Percentiles rank a stretch among this genome's conserved stretches.
phyloP scores from a whole-genome alignment of 2,888 invertebrate species.

The Stegophylla sp. region DNA sequence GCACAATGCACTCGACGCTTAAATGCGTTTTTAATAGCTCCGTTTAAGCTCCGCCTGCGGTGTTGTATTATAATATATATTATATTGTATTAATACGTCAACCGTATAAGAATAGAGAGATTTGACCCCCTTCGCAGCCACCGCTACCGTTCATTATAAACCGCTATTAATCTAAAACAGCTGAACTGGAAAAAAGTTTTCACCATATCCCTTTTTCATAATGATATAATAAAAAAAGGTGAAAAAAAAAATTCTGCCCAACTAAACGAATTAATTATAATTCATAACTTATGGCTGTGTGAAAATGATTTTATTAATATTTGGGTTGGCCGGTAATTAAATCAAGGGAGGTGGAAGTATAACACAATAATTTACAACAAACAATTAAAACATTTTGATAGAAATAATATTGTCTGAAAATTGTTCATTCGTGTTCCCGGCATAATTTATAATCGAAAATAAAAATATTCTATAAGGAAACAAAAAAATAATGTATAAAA shows the following conservation, averaged over 20 bases:
- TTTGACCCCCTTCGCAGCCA: not conserved
- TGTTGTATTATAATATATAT: too few species aligned
- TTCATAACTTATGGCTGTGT: constrained; percentile 21
- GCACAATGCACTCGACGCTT: constrained; percentile 8
- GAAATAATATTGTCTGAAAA: too few species aligned
- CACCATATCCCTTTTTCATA: not conserved
- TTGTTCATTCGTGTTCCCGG: too few species aligned
- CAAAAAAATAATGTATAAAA: too few species aligned
- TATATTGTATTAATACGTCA: too few species aligned
- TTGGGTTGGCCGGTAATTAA: not conserved
- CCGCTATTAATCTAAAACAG: constrained; percentile 41
- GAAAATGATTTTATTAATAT: constrained; percentile 16
- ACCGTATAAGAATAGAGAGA: not conserved
- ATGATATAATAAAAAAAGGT: not conserved
- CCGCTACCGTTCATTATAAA: not conserved
- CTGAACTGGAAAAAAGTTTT: constrained; percentile 20
- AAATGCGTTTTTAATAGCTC: not conserved
- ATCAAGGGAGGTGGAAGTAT: not conserved
- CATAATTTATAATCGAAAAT: too few species aligned
- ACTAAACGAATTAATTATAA: constrained; percentile 14
- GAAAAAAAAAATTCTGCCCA: not conserved
- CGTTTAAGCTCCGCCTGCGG: not conserved
- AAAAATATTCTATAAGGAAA: too few species aligned
- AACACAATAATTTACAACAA: too few species aligned
- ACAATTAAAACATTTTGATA: too few species aligned